Evolutionary conservation across 2,113 vertebrate species (phyloP), one percentile per base, ranked within the genome.

Genomic region (Indri indri): DNA sequence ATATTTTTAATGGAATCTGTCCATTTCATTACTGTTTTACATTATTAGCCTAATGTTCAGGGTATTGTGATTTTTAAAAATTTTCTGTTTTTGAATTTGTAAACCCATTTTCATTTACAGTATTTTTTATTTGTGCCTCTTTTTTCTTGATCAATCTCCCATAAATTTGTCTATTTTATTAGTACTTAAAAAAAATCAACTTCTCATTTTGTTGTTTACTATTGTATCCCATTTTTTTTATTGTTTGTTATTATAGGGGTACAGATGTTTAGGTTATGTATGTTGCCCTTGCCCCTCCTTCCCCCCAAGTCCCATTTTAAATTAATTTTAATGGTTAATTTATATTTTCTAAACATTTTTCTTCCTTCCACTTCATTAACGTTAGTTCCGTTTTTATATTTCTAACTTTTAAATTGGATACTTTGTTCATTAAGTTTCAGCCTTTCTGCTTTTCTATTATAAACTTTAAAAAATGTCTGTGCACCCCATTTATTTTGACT

Each of bases 21-120:
- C 34, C 12, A 73, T 94, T 94, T 97, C 27, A 74, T 80, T 88
- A 74, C 70, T 54, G 59, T 95, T 90, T 88, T 70, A 87, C 93
- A 54, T 84, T 66, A 42, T 71, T 94, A 45, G 23, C 30, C 5
- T 81, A 68, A 79, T 88, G 12, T 88, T 88, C 22, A 63, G 10
- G 7, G 5, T 73, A 32, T 87, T 17, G 34, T 89, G 12, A 90
- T 95, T 82, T 88, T 74, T 70, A 45, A 74, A 74, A 77, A 12
- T 80, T 88, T 73, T 86, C 30, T 70, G 3, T 66, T 22, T 54
- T 20, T 85, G n/a, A 71, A 79, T 92, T 88, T 93, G 0, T 93
- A 88, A 88, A 17, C 6, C 50, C 6, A 88, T 65, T 91, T 96
- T 85, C 10, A 97, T 40, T 94, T 82, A 42, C 23, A 59, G 8